phyloP scores from a whole-genome alignment of 2,888 invertebrate species.

The Apamea monoglypha region DNA sequence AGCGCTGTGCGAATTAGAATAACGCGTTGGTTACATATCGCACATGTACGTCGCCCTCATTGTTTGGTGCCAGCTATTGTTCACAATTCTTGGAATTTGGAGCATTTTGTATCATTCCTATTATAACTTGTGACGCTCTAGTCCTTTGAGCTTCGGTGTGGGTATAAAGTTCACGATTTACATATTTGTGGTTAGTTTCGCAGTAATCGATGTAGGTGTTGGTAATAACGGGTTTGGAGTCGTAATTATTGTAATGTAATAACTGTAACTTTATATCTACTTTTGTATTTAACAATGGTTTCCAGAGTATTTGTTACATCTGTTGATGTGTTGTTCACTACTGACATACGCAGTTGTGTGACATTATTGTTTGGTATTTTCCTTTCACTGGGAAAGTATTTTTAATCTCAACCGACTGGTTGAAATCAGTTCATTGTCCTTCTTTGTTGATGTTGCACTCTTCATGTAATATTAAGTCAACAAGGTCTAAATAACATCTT shows the following conservation, averaged over 20 bases:
- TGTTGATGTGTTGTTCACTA: neutral
- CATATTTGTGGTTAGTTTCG: constrained; percentile 50
- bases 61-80: constrained; percentile 52
- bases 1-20: constrained; percentile 65
- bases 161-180: constrained; percentile 28
- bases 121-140: constrained; percentile 35
- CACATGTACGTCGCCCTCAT: constrained; percentile 48
- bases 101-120: constrained; percentile 50
- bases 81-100: constrained; percentile 52
- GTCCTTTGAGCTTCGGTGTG: constrained; percentile 23
- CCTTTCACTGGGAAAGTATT: constrained; percentile 37
- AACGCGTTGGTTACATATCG: constrained; percentile 60
- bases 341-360: neutral
- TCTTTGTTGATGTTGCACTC: constrained; percentile 46
- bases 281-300: neutral
- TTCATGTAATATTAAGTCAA: constrained; percentile 44
- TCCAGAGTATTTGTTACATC: neutral
- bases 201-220: constrained; percentile 21
- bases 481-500: constrained; percentile 31
- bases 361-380: constrained; percentile 10
- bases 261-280: constrained; percentile 4
- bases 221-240: neutral
- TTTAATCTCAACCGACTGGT: constrained; percentile 18
- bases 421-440: constrained; percentile 53
- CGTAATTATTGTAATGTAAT: constrained; percentile 18